These are phyloP conservation scores for Aulostomus chinensis DNA, from an alignment of 2,797 vertebrate species.

Conservation along the genomic window DNA sequence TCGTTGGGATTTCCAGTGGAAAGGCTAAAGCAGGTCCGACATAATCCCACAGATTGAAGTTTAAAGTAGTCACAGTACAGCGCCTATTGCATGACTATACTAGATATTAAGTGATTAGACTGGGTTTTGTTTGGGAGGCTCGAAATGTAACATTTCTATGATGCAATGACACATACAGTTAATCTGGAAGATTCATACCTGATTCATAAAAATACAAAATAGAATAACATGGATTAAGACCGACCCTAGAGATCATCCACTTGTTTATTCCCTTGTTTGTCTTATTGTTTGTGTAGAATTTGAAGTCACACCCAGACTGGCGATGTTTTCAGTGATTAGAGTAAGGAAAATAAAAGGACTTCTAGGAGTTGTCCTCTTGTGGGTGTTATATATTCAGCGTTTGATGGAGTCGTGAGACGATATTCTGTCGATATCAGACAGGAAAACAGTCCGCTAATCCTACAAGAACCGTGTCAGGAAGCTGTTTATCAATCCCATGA, in stretches of 20 bases:
- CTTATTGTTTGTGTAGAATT: background rate
- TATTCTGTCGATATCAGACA: no score
- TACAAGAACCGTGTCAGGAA: conserved; percentile 12
- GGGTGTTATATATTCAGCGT: no score
- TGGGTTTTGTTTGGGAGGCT: conserved; percentile 7
- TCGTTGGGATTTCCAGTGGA: conserved; percentile 41
- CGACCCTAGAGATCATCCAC: conserved; percentile 11
- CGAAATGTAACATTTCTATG: conserved; percentile 4
- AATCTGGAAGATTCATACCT: background rate
- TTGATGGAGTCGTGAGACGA: no score
- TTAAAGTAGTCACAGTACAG: conserved; percentile 45
- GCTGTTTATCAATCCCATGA: conserved; percentile 14
- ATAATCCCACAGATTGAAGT: conserved; percentile 71
- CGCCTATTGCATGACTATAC: conserved; percentile 17
- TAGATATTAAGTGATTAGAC: conserved; percentile 28
- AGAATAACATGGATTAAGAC: conserved; percentile 31
- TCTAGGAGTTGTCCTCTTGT: no score
- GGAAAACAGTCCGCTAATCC: conserved; percentile 23
- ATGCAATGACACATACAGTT: background rate
- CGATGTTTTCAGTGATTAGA: no score
- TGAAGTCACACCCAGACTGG: no score
- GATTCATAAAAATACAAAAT: background rate
- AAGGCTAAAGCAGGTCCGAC: conserved; percentile 53
- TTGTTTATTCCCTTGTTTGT: background rate
- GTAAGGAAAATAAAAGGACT: no score